Evolutionary conservation across 2,113 vertebrate genomes (phyloP).

Genomic region (Oenanthe melanoleuca): DNA sequence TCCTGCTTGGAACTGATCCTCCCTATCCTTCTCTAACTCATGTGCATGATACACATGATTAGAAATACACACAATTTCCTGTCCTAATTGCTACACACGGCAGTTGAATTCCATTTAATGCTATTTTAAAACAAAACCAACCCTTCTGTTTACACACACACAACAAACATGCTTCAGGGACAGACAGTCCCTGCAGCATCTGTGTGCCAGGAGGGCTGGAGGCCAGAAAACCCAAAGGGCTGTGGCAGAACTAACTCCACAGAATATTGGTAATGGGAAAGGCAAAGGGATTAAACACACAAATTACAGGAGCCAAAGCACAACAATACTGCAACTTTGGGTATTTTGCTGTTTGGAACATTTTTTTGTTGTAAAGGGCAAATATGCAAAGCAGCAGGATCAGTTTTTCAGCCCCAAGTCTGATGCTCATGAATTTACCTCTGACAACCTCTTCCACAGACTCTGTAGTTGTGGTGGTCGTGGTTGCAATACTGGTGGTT

Average conservation of each 20-base stretch:
- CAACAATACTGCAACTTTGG: background rate
- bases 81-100: background rate
- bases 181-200: background rate
- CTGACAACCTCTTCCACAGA: slow-evolving; percentile 97
- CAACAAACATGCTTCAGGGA: background rate
- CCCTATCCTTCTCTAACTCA: background rate
- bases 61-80: background rate
- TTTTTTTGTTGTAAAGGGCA: slow-evolving; percentile 40
- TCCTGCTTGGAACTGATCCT: background rate
- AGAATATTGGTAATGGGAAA: background rate
- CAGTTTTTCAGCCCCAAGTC: background rate
- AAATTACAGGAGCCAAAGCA: slow-evolving; percentile 16
- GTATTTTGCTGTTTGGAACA: slow-evolving; percentile 71
- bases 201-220: background rate
- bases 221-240: background rate
- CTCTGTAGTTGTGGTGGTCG: slow-evolving; percentile 94
- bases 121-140: background rate
- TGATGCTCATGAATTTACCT: slow-evolving; percentile 77
- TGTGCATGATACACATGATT: background rate
- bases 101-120: background rate
- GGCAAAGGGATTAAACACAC: background rate
- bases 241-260: background rate
- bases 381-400: background rate
- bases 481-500: slow-evolving; percentile 93
- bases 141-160: background rate